Base-by-base conservation (phyloP, 2,888 invertebrate species). In the Orthonevra nobilis region DNA sequence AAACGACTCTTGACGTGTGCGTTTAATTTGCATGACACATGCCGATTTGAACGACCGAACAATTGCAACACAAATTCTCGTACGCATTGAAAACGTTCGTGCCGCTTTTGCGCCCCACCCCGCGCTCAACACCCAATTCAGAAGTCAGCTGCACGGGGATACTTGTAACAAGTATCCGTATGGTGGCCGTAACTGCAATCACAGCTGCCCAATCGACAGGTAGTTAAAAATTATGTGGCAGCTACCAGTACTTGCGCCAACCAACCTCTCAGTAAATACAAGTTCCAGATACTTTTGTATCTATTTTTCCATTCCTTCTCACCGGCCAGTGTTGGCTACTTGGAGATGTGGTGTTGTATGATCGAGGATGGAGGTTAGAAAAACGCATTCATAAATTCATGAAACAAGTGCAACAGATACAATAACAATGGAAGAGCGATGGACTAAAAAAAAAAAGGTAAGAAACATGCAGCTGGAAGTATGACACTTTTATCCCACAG, bases 11-110 rank as follows among this genome's bases (percentile, higher is more conserved):
- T 84, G 83, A 83, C 86, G 85, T 84, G 85, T 86, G 85, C 86
- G 84, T 86, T 86, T 86, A 86, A 86, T 86, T 86, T 86, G 86
- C 85, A 85, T 85, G 86, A 86, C 84, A 85, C 82, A 84, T 84
- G 83, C 81, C 82, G 72, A 74, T 81, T 79, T 79, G 66, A 73
- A 66, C 66, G 66, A 38, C 38, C 79, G 28, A 79, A 79, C 79
- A 79, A 79, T 79, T 79, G 79, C 79, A 79, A 72, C 42, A 60
- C 50, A 74, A n/a, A n/a, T n/a, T n/a, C n/a, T n/a, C n/a, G n/a
- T 36, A 63, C 4, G n/a, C 17, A 32, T 10, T 20, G 48, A 26
- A 42, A 38, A 72, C 75, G 75, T 69, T n/a, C n/a, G n/a, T n/a
- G n/a, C n/a, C n/a, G n/a, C n/a, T n/a, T n/a, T n/a, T n/a, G n/a